Evolutionary conservation across 2,113 vertebrate genomes (phyloP), one percentile per base, ranked within the genome.

Genomic region (Leucoraja erinaceus): DNA sequence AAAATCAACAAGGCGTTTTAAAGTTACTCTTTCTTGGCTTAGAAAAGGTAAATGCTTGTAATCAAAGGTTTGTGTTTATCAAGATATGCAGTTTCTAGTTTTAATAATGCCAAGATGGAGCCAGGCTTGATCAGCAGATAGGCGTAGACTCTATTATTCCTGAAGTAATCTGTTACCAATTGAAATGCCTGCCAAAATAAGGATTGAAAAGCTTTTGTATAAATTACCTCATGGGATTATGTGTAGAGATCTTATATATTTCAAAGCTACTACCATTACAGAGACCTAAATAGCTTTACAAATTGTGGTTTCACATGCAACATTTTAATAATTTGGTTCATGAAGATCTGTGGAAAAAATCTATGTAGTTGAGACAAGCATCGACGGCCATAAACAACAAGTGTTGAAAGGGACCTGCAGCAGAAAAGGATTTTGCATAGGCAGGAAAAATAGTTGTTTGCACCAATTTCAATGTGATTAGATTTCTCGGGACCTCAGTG

Each of bases 11-110:
- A 28, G 22, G 33, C 90, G 72, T 54, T 91, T 90, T 90, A 54
- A 33, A 91, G 54, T 91, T 91, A 10, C 33, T 91, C 33, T 84
- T 18, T 90, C 28, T 74, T 91, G 66, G 90, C 90, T 91, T 28
- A 28, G 66, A 14, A 91, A 72, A 74, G 68, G 90, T 91, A 74
- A 33, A 91, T 91, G 90, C 68, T 38, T 72, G 33, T 28, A 91
- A 91, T 91, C 68, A 91, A 91, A 91, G 90, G 68, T 91, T 90
- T 74, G 66, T 72, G 90, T 72, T 91, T 70, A 91, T 91, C 90
- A 72, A 74, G 68, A 91, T 91, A 68, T 70, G 20, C 20, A 88
- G n/a, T 66, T 31, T 59, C n/a, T 66, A 38, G 61, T 4, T 68
- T 25, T 91, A 91, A 25, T 72, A 47, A 68, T 91, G 68, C 20